Base-by-base conservation (phyloP, 2,113 vertebrate genomes). In the Perca schrenkii region DNA sequence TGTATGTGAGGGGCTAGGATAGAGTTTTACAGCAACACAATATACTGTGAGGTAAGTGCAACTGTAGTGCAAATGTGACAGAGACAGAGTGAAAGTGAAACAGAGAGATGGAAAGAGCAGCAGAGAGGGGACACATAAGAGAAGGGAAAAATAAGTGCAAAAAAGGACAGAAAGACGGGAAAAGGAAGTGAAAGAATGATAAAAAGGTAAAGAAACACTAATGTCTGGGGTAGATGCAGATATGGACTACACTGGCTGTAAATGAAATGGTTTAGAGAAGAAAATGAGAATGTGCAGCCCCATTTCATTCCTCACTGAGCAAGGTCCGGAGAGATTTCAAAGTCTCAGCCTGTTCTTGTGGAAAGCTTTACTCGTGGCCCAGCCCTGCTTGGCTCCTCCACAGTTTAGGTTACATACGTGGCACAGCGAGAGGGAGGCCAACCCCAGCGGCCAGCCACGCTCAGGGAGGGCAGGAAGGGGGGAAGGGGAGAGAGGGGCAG, bases 361-460 rank as follows among this genome's bases (percentile, higher is more conserved):
- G 88, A 91, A 82, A 85, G 76, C 81, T 75, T 84, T 73, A 22
- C 74, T 79, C 43, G 5, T 71, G 65, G 79, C 86, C 74, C 86
- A 43, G 82, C 75, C 75, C 83, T 54, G 83, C 82, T 72, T 47
- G 74, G 87, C 77, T 73, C 64, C 52, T 79, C 56, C 56, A 74
- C 82, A 86, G 87, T 89, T 89, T 88, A 74, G 88, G 87, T 93
- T 88, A 88, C 86, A 91, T 86, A 89, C 82, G 80, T 89, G 86
- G 88, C 87, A 89, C 71, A 81, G 65, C 0, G 36, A 68, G 47
- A 86, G 84, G 63, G 76, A 73, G 80, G 82, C 86, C 82, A 82
- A 82, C 60, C 56, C 89, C 76, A 73, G 73, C 61, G 34, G 80
- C 82, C 78, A 90, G 85, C 61, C 34, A 40, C 21, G 2, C 65